These are phyloP conservation scores for Elaphurus davidianus DNA, from an alignment of 2,113 vertebrate species.

Conservation along the genomic window DNA sequence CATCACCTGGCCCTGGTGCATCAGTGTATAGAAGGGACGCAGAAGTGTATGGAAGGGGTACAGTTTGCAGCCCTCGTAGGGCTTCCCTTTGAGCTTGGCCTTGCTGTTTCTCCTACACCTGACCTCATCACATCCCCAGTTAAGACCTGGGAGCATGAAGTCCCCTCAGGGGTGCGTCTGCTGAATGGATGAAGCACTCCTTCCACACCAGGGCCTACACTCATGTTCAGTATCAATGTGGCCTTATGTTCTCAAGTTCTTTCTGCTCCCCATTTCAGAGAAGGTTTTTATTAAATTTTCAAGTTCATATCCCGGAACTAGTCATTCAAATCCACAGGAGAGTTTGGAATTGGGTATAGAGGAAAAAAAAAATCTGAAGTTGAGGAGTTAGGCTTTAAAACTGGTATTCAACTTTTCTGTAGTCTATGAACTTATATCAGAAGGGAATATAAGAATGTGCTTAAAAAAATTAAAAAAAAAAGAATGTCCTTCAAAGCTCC, in stretches of 20 bases:
- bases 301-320: not conserved
- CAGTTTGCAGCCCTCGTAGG: not conserved
- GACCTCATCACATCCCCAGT: not conserved
- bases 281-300: not conserved
- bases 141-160: not conserved
- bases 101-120: not conserved
- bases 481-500: not conserved
- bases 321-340: not conserved
- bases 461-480: not conserved
- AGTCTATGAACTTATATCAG: not conserved
- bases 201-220: not conserved
- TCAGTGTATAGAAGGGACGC: not conserved
- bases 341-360: not conserved
- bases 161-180: fast-evolving
- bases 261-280: not conserved
- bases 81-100: not conserved
- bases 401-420: not conserved
- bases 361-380: not conserved
- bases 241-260: not conserved
- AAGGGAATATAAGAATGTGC: not conserved
- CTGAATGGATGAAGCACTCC: not conserved
- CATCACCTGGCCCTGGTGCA: not conserved
- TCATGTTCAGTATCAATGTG: not conserved
- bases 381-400: not conserved
- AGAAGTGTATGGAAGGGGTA: not conserved